phyloP scores from a whole-genome alignment of 2,797 vertebrate genomes.

The Acropternis orthonyx region DNA sequence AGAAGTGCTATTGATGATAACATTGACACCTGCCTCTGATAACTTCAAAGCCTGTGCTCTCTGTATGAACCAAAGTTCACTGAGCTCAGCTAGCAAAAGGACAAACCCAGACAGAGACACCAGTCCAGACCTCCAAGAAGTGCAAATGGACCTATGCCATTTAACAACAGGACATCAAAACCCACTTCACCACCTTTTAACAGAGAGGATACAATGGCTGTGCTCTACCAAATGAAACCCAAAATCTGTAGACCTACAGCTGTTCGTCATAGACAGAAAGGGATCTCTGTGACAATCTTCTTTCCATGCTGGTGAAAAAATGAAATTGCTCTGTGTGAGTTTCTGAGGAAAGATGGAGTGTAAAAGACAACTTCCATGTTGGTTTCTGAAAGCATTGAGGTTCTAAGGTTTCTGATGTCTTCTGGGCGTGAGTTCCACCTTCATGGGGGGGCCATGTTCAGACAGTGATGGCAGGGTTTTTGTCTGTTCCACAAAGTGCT shows the following conservation, averaged over 20 bases:
- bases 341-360: background rate
- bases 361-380: background rate
- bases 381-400: constrained; percentile 13
- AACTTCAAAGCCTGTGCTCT: constrained; percentile 41
- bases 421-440: background rate
- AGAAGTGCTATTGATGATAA: constrained; percentile 54
- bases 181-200: background rate
- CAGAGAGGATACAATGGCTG: background rate
- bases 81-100: constrained; percentile 37
- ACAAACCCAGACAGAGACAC: constrained; percentile 30
- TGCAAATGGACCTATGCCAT: constrained; percentile 10
- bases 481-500: background rate
- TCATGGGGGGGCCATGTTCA: background rate
- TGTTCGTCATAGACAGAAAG: background rate
- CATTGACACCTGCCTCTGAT: constrained; percentile 47
- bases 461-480: background rate
- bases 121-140: background rate
- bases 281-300: background rate
- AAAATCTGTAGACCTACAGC: background rate
- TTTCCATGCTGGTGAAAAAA: background rate
- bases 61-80: constrained; percentile 16
- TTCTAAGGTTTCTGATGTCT: constrained; percentile 43
- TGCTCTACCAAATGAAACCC: background rate
- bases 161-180: constrained; percentile 55
- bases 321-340: constrained; percentile 24